Evolutionary conservation across 2,888 invertebrate genomes (phyloP), one percentile per base, ranked within the genome.

Genomic region (Penaeus monodon): DNA sequence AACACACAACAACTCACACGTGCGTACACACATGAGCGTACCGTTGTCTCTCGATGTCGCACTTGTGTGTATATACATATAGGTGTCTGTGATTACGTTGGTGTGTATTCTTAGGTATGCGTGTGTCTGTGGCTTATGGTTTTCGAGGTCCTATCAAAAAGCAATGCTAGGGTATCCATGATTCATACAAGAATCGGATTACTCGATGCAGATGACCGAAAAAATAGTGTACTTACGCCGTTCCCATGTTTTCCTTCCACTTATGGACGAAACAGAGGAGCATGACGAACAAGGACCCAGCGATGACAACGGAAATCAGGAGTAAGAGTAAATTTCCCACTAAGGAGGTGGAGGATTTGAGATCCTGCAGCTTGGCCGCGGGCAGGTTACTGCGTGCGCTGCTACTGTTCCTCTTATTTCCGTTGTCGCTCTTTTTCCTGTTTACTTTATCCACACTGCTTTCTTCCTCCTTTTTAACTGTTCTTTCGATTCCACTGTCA

Each of bases 211-310:
- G 22, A 73, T 29, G 22, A 38, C 17, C 33, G 22, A 70, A 73
- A 73, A 7, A 49, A 24, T 14, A 73, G 63, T 57, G 49, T 38
- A 82, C 86, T 87, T 57, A 87, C 86, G 78, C 79, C 22, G 86
- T 83, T n/a, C 86, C 83, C 86, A 87, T 83, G 65, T 87, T 87
- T 24, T 87, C 86, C 57, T 44, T 78, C 86, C 86, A 87, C 79
- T 87, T 87, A 66, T 87, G 86, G n/a, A 87, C 64, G 80, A 87
- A 87, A 49, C 86, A 87, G 57, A 87, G 64, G 38, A 83, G 73
- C 86, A 83, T 87, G 49, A 87, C 86, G 86, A 87, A 87, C 64
- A 87, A 57, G 14, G 86, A 77, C 1, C 86, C 86, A 49, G 86
- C 83, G 64, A 87, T 87, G 68, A 87, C 79, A 27, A 87, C 68